A percentile compares a stretch with the other conserved stretches of the same genome.
These are phyloP conservation scores for Amphiprion percula DNA, from an alignment of 2,113 vertebrate genomes.

Conservation along the genomic window DNA sequence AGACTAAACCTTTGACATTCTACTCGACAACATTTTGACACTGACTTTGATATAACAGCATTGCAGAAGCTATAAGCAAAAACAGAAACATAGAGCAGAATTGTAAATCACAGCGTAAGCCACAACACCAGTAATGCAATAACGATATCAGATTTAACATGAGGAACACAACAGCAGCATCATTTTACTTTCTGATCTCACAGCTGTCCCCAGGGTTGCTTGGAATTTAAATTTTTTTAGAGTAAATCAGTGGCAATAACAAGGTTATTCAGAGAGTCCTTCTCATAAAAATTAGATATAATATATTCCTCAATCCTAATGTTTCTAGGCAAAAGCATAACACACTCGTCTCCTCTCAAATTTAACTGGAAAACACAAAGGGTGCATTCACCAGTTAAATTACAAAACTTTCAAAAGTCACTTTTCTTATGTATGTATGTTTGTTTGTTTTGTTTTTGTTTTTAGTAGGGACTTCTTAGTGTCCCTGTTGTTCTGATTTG, in stretches of 20 bases:
- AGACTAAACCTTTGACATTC: neutral
- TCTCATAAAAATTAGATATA: neutral
- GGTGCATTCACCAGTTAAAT: slow-evolving; percentile 1
- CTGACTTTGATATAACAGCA: neutral
- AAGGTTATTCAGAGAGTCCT: neutral
- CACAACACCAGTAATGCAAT: neutral
- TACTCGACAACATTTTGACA: neutral
- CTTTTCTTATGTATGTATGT: slow-evolving; percentile 7
- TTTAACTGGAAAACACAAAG: neutral
- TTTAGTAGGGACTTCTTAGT: neutral
- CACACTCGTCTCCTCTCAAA: neutral
- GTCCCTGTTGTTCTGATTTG: neutral
- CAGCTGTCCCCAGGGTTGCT: neutral
- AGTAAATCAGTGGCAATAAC: neutral
- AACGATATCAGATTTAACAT: no score
- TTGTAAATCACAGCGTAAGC: neutral
- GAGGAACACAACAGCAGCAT: neutral
- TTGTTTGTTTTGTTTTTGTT: neutral
- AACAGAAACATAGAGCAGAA: neutral
- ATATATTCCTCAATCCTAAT: slow-evolving; percentile 3
- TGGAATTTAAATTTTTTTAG: neutral
- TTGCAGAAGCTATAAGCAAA: neutral
- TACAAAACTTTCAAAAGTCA: neutral
- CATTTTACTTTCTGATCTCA: neutral
- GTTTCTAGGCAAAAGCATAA: slow-evolving; percentile 8